These are phyloP conservation scores for Nowickia ferox DNA, from an alignment of 2,888 invertebrate genomes.

Conservation along the genomic window DNA sequence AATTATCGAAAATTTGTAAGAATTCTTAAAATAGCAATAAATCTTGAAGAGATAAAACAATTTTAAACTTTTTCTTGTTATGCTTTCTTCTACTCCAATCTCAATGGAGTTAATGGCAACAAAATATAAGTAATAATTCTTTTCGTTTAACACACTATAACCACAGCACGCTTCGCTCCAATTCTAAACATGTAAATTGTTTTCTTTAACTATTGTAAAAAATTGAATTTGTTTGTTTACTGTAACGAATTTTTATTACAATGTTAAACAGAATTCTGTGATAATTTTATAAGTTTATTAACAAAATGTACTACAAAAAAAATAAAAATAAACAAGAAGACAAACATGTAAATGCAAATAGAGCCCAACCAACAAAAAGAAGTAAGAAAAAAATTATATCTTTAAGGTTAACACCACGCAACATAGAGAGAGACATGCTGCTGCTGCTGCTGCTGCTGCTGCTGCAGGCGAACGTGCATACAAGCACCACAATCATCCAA, in stretches of 20 bases:
- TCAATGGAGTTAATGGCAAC: background rate
- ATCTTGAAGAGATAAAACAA: background rate
- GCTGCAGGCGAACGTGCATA: conserved; percentile 6
- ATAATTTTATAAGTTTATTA: conserved; percentile 59
- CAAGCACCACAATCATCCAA: conserved; percentile 31
- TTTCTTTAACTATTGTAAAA: conserved; percentile 32
- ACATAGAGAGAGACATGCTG: conserved; percentile 7
- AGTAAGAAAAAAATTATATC: background rate
- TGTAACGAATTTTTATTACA: conserved; percentile 41
- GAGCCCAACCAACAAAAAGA: background rate
- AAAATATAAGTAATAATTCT: background rate
- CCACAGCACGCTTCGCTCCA: conserved; percentile 63
- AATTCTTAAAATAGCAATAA: conserved; percentile 20
- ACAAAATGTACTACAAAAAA: conserved; percentile 27
- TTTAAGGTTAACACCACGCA: background rate
- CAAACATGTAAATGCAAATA: conserved; percentile 25
- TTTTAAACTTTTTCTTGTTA: background rate
- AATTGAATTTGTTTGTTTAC: conserved; percentile 7
- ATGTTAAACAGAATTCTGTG: conserved; percentile 58
- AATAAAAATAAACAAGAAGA: background rate
- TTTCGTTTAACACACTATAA: background rate
- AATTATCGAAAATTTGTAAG: background rate
- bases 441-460: background rate
- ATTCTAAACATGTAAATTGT: conserved; percentile 60
- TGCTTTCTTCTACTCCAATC: conserved; percentile 15